Percentiles rank a stretch among this genome's conserved stretches.
Evolutionary conservation across 2,113 vertebrate genomes (phyloP).

Genomic region (Hoplias malabaricus): DNA sequence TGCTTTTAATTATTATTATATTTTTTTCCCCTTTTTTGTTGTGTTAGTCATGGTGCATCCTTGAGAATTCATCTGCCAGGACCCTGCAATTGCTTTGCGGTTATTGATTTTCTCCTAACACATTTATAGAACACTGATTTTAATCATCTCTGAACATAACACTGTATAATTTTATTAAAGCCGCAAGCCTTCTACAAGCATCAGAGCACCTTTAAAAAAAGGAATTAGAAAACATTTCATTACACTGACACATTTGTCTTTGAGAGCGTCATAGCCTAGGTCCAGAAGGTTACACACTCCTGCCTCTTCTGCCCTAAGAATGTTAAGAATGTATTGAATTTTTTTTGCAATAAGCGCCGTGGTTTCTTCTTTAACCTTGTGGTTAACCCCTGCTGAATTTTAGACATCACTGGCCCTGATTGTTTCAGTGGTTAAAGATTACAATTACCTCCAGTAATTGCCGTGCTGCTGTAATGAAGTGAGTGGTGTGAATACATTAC

Average conservation of each 20-base stretch:
- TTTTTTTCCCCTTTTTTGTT: constrained; percentile 64
- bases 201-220: constrained; percentile 75
- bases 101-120: constrained; percentile 85
- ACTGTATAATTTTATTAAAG: constrained; percentile 88
- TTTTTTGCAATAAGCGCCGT: constrained; percentile 75
- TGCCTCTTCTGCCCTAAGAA: neutral
- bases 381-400: constrained; percentile 82
- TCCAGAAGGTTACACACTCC: constrained; percentile 74
- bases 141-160: constrained; percentile 86
- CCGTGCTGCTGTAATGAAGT: constrained; percentile 28
- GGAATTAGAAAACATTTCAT: constrained; percentile 39
- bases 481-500: constrained; percentile 48
- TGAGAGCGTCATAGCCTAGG: constrained; percentile 78
- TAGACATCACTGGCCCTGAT: constrained; percentile 45
- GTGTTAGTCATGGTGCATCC: constrained; percentile 71
- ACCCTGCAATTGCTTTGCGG: constrained; percentile 78
- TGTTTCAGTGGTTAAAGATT: constrained; percentile 45
- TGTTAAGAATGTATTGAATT: neutral
- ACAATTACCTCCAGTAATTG: constrained; percentile 39
- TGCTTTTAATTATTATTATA: constrained; percentile 88
- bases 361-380: constrained; percentile 80
- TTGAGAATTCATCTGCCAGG: constrained; percentile 76
- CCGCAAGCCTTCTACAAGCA: constrained; percentile 82
- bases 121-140: constrained; percentile 91
- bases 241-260: constrained; percentile 82